Base-by-base conservation (phyloP, 2,888 invertebrate species). In the Heliconius hortense region DNA sequence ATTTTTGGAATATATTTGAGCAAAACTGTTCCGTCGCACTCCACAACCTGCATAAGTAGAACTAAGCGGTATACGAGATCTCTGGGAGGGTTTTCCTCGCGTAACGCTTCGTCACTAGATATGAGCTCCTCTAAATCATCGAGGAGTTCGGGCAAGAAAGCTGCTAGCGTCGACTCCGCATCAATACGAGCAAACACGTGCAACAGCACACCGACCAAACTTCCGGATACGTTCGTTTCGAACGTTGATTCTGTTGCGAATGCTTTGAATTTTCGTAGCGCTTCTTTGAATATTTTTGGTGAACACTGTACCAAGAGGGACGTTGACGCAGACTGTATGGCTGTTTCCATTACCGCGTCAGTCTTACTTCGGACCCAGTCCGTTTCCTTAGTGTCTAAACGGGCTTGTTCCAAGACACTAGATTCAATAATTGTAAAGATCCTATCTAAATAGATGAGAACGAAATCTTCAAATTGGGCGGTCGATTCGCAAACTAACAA, bases 391-490 rank as follows among this genome's bases (percentile, higher is more conserved):
- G 95, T 95, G 82, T 97, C 96, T 81, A 96, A 89, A 60, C 96
- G 91, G 0, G 96, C 95, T 76, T 95, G 95, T 82, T 97, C 97
- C 76, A 96, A 88, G 0, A 96, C 95, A 81, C 96, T 96, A 2
- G 96, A 96, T 81, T 97, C 97, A 60, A 97, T 96, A 78, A 97
- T 95, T 1, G 93, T 87, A 83, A 97, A 96, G 77, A 97, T 93
- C 84, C 96, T 95, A 83, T 98, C 98, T 81, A 98, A 90, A 84
- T 98, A 97, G 84, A 98, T 96, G 3, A 98, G 89, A 2, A 98
- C 96, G 84, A 98, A 98, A 86, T 98, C 98, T 90, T 98, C 98
- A 82, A 98, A 96, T 81, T 96, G 96, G 1, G 97, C 97, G 0
- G 98, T 97, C 0, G 97, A 96, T 80, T 96, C 96, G 87, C 98